Evolutionary conservation across 2,888 invertebrate species (phyloP), one percentile per base, ranked within the genome.

Genomic region (Sphinx pinastri): DNA sequence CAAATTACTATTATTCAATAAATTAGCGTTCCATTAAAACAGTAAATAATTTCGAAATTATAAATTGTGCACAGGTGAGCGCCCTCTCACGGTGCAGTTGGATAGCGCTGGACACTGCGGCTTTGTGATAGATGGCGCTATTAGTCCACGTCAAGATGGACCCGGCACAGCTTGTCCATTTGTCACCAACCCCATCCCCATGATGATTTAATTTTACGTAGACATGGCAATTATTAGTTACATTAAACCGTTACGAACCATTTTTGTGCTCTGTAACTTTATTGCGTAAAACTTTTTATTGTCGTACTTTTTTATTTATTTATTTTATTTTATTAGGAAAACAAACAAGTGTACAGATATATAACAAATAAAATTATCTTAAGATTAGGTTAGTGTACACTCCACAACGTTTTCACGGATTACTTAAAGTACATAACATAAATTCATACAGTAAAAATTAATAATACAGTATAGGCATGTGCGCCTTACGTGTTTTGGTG

Each of bases 41-140:
- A 38, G 38, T 38, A 38, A 38, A 38, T 38, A 38, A 38, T 38
- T 38, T 38, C 6, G 38, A 38, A 8, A 38, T 52, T 25, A 19
- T 19, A 45, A 38, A 19, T 31, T 45, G 38, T 51, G 31, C 52
- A 4, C 51, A 60, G 13, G 45, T 58, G 51, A n/a, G 77, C 77
- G 88, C 77, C 87, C 85, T 80, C 88, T 88, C 77, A 75, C 80
- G 79, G 74, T 75, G 74, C 66, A 74, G 76, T 77, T 73, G 70
- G 76, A 72, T 76, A 85, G 13, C 77, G 76, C 72, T 77, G 87
- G 87, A 88, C 87, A 86, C 76, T 85, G 86, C 74, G 82, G 82
- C 79, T 84, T 84, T 81, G 79, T 84, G 84, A 93, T 88, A 93
- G 93, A 92, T 93, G 93, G 88, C 93, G 89, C 84, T 79, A 91